Percentiles rank a stretch among this genome's conserved stretches.
Evolutionary conservation across 2,888 invertebrate genomes (phyloP).

Genomic region (Agonopterix heracliana): DNA sequence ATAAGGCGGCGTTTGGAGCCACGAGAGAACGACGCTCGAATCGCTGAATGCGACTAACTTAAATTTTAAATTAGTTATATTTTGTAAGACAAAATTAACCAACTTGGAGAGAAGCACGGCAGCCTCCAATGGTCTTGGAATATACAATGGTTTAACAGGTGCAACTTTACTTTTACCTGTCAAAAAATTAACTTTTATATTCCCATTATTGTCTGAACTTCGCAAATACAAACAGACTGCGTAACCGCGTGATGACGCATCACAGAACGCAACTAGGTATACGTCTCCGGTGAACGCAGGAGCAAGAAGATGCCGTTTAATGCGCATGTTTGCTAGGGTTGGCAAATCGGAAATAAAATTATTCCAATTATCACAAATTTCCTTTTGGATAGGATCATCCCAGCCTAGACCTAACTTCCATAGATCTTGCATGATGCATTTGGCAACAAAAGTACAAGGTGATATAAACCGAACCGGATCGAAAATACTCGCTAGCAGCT

Average conservation of each 20-base stretch:
- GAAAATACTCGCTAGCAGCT: no score
- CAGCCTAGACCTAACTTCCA: no score
- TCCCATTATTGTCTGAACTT: neutral
- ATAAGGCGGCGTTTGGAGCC: conserved; percentile 7
- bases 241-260: conserved; percentile 3
- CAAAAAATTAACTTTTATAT: neutral
- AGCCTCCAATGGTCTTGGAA: neutral
- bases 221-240: neutral
- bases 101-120: conserved; percentile 3
- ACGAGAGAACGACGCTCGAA: conserved; percentile 8
- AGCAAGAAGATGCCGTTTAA: no score
- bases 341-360: no score
- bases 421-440: no score
- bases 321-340: no score
- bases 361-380: no score
- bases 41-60: neutral
- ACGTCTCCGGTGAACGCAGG: neutral
- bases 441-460: no score
- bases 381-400: no score
- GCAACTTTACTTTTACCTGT: conserved; percentile 1
- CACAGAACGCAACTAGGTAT: conserved; percentile 3
- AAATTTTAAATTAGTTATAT: neutral
- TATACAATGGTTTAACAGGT: neutral
- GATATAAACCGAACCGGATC: no score
- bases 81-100: conserved; percentile 1